Percentiles rank a stretch among this genome's conserved stretches.
These are phyloP conservation scores for Agrypnus murinus DNA, from an alignment of 2,888 invertebrate species.

Conservation along the genomic window DNA sequence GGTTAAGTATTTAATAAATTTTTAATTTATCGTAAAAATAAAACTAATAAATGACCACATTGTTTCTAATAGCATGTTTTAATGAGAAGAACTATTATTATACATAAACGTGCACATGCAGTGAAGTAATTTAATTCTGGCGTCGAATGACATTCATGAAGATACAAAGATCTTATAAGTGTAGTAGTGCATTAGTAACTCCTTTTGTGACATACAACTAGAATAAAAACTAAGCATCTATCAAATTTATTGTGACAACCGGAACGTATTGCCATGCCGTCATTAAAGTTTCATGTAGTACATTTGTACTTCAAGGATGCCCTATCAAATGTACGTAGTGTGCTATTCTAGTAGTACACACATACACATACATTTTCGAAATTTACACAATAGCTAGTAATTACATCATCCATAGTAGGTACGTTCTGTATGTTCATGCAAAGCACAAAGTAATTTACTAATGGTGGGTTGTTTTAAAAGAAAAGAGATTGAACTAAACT, in stretches of 20 bases:
- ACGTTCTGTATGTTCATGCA: too few relatives aligned
- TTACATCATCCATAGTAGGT: too few relatives aligned
- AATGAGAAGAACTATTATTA: neutral
- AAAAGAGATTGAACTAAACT: too few relatives aligned
- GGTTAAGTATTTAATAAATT: too few relatives aligned
- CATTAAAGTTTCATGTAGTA: conserved; percentile 33
- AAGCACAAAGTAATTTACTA: too few relatives aligned
- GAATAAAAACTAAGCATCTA: conserved; percentile 56
- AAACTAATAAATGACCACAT: neutral
- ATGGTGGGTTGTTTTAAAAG: too few relatives aligned
- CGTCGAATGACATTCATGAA: conserved; percentile 13
- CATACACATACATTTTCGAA: neutral
- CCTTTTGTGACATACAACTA: conserved; percentile 34
- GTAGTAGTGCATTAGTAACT: conserved; percentile 34
- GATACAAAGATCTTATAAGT: conserved; percentile 14
- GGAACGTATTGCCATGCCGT: conserved; percentile 39
- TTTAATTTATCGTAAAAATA: too few relatives aligned
- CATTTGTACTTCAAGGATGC: conserved; percentile 1
- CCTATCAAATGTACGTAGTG: neutral
- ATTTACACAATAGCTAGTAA: too few relatives aligned
- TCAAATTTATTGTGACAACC: conserved; percentile 56
- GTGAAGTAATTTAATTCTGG: conserved; percentile 17
- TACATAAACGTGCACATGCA: conserved; percentile 3
- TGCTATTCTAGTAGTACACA: neutral
- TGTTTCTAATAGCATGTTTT: neutral